Evolutionary conservation across 2,888 invertebrate species (phyloP), one percentile per base, ranked within the genome.

Genomic region (Physocephala rufipes): DNA sequence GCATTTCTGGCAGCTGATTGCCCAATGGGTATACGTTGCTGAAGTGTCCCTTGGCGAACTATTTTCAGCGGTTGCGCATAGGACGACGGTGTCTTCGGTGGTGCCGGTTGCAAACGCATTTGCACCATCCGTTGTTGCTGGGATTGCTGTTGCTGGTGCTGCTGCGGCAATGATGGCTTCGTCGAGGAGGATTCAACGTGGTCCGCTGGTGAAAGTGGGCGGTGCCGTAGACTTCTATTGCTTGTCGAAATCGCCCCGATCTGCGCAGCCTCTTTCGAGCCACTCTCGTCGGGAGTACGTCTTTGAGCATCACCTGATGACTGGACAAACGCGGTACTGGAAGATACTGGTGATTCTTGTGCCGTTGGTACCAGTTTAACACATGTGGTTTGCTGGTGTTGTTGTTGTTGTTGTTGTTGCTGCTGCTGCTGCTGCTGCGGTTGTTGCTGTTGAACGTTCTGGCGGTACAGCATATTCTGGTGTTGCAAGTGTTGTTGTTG

Each of bases 211-310:
- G 90, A 90, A 21, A 81, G 77, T 0, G 90, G 89, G 74, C 90
- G 89, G 1, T 89, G 87, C 74, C 91, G 91, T 0, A 92, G 91
- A 62, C 93, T 92, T 51, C 93, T 92, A 79, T 93, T 91, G 82
- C 94, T 94, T 0, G 94, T 94, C 77, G 94, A 94, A 13, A 95
- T 92, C 0, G 94, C 92, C 0, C 94, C 94, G 5, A 93, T 94
- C 83, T 95, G 94, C 73, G 94, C 93, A 0, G 94, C 94, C 1
- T 89, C 89, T 78, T 92, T 89, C 36, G 89, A 89, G 30, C 71
- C 75, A 30, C 76, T 89, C 28, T 70, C 76, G 24, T 77, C 77
- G 1, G 78, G 71, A 9, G 76, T 73, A 21, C 75, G 75, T 16
- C 76, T 74, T 19, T 77, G 78, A 5, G 71, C 28, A 15, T 79